A percentile compares a stretch with the other conserved stretches of the same genome.
Conservation (phyloP, 1,140 invertebrate genomes). For the Platorchestia sp. region DNA sequence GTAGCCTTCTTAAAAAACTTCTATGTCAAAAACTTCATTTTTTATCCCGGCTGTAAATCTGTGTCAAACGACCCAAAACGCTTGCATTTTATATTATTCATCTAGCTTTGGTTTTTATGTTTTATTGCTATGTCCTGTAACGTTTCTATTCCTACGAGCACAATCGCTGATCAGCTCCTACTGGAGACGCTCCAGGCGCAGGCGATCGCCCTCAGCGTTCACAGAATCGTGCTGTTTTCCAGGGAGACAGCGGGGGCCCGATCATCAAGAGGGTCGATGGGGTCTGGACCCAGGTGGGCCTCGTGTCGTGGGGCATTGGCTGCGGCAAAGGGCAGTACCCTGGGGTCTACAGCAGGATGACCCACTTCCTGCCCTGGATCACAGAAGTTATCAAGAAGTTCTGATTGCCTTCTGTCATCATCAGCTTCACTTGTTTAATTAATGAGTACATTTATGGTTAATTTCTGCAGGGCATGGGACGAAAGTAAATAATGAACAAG, state of each 20-base stretch:
- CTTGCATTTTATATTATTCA: no score
- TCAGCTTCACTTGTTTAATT: not conserved
- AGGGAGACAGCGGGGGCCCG: conserved; percentile 94
- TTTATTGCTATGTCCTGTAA: not conserved
- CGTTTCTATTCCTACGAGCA: not conserved
- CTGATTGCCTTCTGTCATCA: not conserved
- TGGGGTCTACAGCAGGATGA: conserved; percentile 87
- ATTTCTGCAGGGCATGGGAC: not conserved
- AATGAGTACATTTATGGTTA: not conserved
- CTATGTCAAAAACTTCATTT: no score
- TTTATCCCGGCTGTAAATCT: no score
- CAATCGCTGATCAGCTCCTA: not conserved
- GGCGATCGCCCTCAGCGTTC: not conserved
- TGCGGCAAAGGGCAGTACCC: conserved; percentile 92
- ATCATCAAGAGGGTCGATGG: conserved; percentile 81
- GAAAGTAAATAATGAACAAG: not conserved
- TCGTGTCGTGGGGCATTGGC: conserved; percentile 94
- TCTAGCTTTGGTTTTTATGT: no score
- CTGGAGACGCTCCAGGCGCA: not conserved
- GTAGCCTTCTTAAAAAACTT: no score
- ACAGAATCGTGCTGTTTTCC: conserved; percentile 62
- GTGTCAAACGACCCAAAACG: no score
- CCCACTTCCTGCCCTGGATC: conserved; percentile 85
- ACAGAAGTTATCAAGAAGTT: conserved; percentile 57
- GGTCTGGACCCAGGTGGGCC: conserved; percentile 86